phyloP scores from a whole-genome alignment of 2,888 invertebrate species.

The Fissipunctia ypsillon region DNA sequence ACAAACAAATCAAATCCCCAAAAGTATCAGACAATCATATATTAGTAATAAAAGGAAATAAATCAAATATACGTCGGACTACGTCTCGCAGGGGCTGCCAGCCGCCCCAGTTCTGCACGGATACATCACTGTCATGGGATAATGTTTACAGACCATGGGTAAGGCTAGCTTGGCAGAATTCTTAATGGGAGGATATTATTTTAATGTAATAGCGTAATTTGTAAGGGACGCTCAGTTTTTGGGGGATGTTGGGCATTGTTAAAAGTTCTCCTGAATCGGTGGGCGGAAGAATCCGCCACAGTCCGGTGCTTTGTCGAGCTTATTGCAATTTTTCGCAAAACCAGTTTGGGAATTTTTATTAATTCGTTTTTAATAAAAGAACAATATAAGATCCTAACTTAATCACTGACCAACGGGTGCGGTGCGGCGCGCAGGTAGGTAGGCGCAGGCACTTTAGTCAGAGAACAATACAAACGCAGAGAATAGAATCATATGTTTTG shows the following conservation, averaged over 20 bases:
- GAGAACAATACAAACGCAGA: too few species aligned
- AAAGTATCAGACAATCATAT: constrained; percentile 39
- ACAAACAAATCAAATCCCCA: constrained; percentile 5
- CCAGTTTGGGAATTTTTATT: not conserved
- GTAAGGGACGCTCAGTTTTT: constrained; percentile 38
- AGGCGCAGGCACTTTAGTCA: too few species aligned
- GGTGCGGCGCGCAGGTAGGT: too few species aligned
- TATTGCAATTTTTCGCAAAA: not conserved
- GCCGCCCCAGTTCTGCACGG: constrained; percentile 18
- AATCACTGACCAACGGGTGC: too few species aligned
- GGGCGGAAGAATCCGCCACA: not conserved
- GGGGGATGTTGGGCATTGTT: constrained; percentile 23
- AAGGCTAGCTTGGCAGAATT: constrained; percentile 47
- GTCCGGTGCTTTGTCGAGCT: not conserved
- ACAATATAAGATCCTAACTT: not conserved
- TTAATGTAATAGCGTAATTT: constrained; percentile 61
- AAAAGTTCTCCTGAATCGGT: not conserved
- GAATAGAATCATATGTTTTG: too few species aligned
- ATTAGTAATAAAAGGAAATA: constrained; percentile 39
- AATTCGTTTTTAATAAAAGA: not conserved
- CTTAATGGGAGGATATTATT: constrained; percentile 50
- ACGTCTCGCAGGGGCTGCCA: constrained; percentile 20
- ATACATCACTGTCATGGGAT: constrained; percentile 65
- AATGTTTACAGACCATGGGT: constrained; percentile 58
- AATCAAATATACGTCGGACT: constrained; percentile 49